Evolutionary conservation across 2,113 vertebrate genomes (phyloP), one percentile per base, ranked within the genome.

Genomic region (Psilopsiagon aymara): DNA sequence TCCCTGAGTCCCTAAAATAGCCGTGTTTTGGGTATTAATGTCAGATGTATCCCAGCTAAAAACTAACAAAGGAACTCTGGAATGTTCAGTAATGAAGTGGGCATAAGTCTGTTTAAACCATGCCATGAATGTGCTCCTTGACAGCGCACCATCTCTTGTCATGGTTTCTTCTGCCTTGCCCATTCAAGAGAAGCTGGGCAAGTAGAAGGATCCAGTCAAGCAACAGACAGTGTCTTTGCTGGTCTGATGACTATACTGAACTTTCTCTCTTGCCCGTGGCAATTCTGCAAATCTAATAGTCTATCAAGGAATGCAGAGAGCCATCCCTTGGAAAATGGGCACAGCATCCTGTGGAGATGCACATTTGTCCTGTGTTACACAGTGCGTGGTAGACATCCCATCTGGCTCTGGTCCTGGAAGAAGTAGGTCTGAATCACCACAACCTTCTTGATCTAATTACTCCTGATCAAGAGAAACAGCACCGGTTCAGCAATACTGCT

Each of bases 61-160:
- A 64, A 39, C 57, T 43, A 67, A 43, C 25, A 33, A 17, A 25
- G 47, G 71, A 35, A 46, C 8, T 33, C 25, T 37, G 64, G 15
- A 20, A 51, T 47, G 29, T 35, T 77, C 76, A 0, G 0, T 14
- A 24, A 12, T 44, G 0, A 69, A 64, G 43, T n/a, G 24, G 49
- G 29, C 2, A 0, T 41, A 37, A 53, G 27, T 6, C 27, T 60
- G 11, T 39, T 49, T 82, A 53, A 74, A 63, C 52, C 46, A 23
- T 28, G 13, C 21, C 43, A 27, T 13, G 28, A 67, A n/a, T 0
- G 0, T 8, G 35, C 28, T 28, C 51, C 57, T 53, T 81, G 39
- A 13, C 17, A 28, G 5, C 8, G 4, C 24, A 29, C 9, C 39
- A 4, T 64, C 35, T 49, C 37, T 46, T 41, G 9, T 27, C 31